phyloP scores from a whole-genome alignment of 2,113 vertebrate genomes.

The Forbesichthys agassizii region DNA sequence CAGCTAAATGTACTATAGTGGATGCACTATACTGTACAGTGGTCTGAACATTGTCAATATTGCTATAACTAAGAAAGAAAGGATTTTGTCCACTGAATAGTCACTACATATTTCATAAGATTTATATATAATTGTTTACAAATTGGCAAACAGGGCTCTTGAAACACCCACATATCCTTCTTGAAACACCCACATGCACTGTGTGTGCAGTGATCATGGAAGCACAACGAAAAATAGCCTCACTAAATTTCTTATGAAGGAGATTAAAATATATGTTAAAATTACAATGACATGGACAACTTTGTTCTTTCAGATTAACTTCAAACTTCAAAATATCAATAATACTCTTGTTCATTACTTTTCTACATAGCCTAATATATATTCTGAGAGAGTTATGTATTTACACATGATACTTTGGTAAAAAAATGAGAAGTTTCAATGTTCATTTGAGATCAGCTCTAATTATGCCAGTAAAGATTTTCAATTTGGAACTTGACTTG shows the following conservation, averaged over 20 bases:
- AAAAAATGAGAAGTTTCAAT: constrained; percentile 68
- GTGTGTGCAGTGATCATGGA: constrained; percentile 32
- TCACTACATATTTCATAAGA: constrained; percentile 8
- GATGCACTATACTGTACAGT: constrained; percentile 9
- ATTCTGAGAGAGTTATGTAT: constrained; percentile 44
- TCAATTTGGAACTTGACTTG: constrained; percentile 78
- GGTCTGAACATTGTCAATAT: constrained; percentile 12
- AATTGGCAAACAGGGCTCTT: constrained; percentile 1
- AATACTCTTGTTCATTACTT: constrained; percentile 48
- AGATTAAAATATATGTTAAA: constrained; percentile 23
- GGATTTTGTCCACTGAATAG: constrained; percentile 16
- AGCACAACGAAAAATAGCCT: constrained; percentile 3
- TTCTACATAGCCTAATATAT: constrained; percentile 28
- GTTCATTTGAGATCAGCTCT: constrained; percentile 73
- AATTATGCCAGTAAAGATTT: constrained; percentile 82
- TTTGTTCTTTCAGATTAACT: constrained; percentile 29
- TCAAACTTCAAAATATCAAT: constrained; percentile 44
- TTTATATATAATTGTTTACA: background rate
- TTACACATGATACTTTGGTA: constrained; percentile 48
- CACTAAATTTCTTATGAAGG: constrained; percentile 16
- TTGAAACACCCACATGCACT: constrained; percentile 28
- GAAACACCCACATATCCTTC: constrained; percentile 19
- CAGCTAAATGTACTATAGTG: background rate
- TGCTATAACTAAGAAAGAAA: constrained; percentile 11
- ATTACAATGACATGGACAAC: constrained; percentile 32